Base-by-base conservation (phyloP, 2,113 vertebrate species). In the Uropsilus gracilis region DNA sequence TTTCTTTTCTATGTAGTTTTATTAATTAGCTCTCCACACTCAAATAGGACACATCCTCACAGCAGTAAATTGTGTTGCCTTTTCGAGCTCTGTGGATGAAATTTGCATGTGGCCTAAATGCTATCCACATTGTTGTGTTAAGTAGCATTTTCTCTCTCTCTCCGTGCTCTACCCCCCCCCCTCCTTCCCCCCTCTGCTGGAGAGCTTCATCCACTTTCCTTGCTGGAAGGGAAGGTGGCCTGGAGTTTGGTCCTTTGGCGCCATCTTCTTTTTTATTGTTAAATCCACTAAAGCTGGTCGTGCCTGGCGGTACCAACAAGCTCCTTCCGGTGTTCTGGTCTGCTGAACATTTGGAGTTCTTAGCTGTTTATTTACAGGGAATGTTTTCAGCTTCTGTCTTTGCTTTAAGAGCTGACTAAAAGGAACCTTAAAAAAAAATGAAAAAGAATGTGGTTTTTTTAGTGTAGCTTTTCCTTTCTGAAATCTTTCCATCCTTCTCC, bases 41-140 rank as follows among this genome's bases (percentile, higher is more conserved):
- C 78, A 85, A 89, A 86, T 91, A 37, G 69, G 48, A 84, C 84
- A 46, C 71, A 69, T 94, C 84, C 66, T 89, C 39, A 32, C n/a
- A 90, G 92, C 59, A 83, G 93, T 97, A 89, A 94, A 93, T 91
- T 87, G 84, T 91, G 87, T 95, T 87, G 68, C 20, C 42, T 93
- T 94, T 94, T 76, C 76, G 86, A 94, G 59, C 61, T 76, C 75
- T 61, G 75, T 61, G 63, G 90, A 96, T 55, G 26, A 83, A 87
- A 89, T 97, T 95, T 94, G 87, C 93, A 95, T 92, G 93, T 59
- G 55, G 80, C 76, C 94, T 75, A 81, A 96, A 93, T 76, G 87
- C 81, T 77, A 28, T 55, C 63, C 37, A 87, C 91, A 89, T 94
- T 96, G 96, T 97, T 96, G 93, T 94, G 90, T 94, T 90, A 96